Base-by-base conservation (phyloP, 2,797 vertebrate species). In the Brotula barbata region DNA sequence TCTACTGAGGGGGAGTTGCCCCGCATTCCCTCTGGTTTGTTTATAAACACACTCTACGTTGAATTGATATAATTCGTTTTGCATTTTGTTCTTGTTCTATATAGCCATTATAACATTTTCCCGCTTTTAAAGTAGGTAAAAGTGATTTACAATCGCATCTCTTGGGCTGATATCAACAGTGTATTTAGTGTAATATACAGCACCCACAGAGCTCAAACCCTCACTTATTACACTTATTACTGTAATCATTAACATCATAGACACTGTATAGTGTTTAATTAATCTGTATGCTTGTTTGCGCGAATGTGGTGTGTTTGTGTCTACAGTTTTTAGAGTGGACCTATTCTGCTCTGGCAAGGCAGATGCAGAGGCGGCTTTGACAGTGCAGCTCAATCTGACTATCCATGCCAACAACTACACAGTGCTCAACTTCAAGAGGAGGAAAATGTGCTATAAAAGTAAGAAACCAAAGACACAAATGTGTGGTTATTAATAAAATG, bases 391-490 rank as follows among this genome's bases (percentile, higher is more conserved):
- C 84, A 99, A 97, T 84, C 89, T 99, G 83, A 98, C 95, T 61
- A 81, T 93, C 67, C 91, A 92, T 36, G 89, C 93, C 50, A 95
- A 96, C 93, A 97, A 98, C 91, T 96, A 97, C 88, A 99, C 96
- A 95, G 93, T 98, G 71, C 92, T 99, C 75, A 98, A 98, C 89
- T 99, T 99, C 89, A 98, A 98, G 89, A 93, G 97, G 81, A 98
- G 97, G 95, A 99, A 99, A 97, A 96, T 97, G 94, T 99, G 97
- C 90, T 94, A 94, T 82, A 95, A 93, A 91, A 94, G 97, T 99
- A 93, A 93, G 95, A 53, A 21, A 44, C 2, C 23, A 7, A 9
- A 57, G 17, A 43, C 12, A 37, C 11, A 16, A 6, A 7, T 14
- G 8, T 28, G 7, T 28, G 25, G 5, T 23, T n/a, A 8, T 8